A percentile compares a stretch with the other conserved stretches of the same genome.
Evolutionary conservation across 2,797 vertebrate species (phyloP).

Genomic region (Falco biarmicus): DNA sequence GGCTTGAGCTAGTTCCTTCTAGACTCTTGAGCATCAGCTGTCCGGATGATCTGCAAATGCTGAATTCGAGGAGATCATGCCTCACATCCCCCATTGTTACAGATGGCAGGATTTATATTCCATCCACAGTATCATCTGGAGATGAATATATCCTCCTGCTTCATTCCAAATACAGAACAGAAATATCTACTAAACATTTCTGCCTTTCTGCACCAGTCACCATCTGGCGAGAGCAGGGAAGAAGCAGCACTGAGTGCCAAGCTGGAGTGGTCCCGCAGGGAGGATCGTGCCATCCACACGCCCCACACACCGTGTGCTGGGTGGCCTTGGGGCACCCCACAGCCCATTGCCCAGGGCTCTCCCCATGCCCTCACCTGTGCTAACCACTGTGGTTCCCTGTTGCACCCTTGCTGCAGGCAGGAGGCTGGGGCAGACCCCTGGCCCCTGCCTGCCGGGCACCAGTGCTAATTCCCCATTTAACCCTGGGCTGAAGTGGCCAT

Average conservation of each 20-base stretch:
- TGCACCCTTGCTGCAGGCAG: background rate
- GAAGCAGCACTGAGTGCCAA: background rate
- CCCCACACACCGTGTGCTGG: background rate
- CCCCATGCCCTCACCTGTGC: accelerated
- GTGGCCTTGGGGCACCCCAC: background rate
- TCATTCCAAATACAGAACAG: constrained; percentile 74
- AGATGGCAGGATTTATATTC: constrained; percentile 74
- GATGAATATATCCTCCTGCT: constrained; percentile 71
- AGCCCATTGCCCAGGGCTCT: background rate
- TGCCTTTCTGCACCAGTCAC: constrained; percentile 73
- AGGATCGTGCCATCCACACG: background rate
- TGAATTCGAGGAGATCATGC: constrained; percentile 71
- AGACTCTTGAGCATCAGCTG: constrained; percentile 60
- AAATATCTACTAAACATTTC: constrained; percentile 74
- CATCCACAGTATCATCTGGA: constrained; percentile 73
- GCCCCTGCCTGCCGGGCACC: background rate
- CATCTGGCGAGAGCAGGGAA: constrained; percentile 61
- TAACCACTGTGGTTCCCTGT: background rate
- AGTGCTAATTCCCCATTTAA: background rate
- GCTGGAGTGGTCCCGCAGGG: background rate
- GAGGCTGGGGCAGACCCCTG: background rate
- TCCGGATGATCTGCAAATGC: constrained; percentile 53
- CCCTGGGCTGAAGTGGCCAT: background rate
- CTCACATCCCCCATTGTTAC: constrained; percentile 73
- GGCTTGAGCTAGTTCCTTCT: constrained; percentile 48